These are phyloP conservation scores for Etheostoma perlongum DNA, from an alignment of 2,797 vertebrate species.

Conservation along the genomic window DNA sequence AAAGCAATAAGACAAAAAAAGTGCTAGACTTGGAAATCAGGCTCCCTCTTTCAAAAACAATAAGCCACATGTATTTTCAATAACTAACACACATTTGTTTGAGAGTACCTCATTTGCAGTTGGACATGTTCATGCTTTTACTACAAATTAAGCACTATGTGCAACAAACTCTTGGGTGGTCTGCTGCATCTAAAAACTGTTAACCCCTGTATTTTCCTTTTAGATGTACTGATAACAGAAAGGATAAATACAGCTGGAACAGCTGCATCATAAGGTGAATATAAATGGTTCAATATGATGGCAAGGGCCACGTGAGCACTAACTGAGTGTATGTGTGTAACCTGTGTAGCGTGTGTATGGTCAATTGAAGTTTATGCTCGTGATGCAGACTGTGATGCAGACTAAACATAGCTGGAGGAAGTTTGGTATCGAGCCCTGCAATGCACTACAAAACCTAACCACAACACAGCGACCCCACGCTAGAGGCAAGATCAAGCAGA, in stretches of 20 bases:
- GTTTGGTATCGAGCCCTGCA: conserved; percentile 51
- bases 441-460: conserved; percentile 57
- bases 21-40: background rate
- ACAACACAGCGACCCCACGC: conserved; percentile 56
- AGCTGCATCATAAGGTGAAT: conserved; percentile 24
- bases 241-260: conserved; percentile 43
- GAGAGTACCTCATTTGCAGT: background rate
- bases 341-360: conserved; percentile 38
- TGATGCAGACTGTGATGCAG: conserved; percentile 73
- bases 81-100: background rate
- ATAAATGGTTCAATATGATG: conserved; percentile 54
- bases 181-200: conserved; percentile 12
- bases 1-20: conserved; percentile 7
- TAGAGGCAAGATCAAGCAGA: conserved; percentile 38
- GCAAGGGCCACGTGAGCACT: conserved; percentile 3
- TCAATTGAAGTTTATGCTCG: conserved; percentile 53
- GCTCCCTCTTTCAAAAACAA: no score
- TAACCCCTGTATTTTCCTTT: conserved; percentile 11
- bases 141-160: conserved; percentile 12
- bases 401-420: conserved; percentile 78
- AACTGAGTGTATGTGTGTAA: conserved; percentile 24
- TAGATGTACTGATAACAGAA: conserved; percentile 32
- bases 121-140: background rate
- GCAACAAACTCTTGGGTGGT: conserved; percentile 4
- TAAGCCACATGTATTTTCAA: no score